Evolutionary conservation across 23 tunicate species (phyloP).

Genomic region (Botrylloides violaceus): DNA sequence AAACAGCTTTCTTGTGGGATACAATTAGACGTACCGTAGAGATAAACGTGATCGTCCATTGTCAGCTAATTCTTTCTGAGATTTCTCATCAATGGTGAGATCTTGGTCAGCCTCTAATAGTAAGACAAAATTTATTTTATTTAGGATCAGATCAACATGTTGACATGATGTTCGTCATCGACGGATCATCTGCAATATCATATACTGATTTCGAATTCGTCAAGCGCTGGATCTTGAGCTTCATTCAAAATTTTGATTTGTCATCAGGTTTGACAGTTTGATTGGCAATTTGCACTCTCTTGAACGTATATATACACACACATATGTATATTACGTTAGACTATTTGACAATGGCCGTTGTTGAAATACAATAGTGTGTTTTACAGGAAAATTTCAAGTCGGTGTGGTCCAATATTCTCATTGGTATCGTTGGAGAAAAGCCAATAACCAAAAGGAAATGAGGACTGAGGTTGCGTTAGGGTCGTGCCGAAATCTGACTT

Average conservation of each 20-base stretch:
- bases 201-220: background rate
- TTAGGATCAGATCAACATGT: background rate
- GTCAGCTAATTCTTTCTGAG: too few species aligned
- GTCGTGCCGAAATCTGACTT: conserved; percentile 6
- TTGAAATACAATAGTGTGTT: background rate
- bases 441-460: conserved; percentile 33
- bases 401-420: conserved; percentile 86
- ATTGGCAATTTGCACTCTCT: too few species aligned
- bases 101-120: too few species aligned
- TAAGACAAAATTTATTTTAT: too few species aligned
- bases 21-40: too few species aligned
- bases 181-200: background rate
- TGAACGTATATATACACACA: too few species aligned
- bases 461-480: conserved; percentile 51
- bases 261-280: background rate
- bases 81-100: too few species aligned
- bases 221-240: background rate
- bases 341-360: too few species aligned
- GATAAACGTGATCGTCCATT: too few species aligned
- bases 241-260: background rate
- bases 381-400: conserved; percentile 32
- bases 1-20: too few species aligned
- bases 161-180: background rate
- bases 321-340: too few species aligned
- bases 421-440: conserved; percentile 27